A percentile compares a stretch with the other conserved stretches of the same genome.
Evolutionary conservation across 2,797 vertebrate species (phyloP).

Genomic region (Philypnodon macrostomus): DNA sequence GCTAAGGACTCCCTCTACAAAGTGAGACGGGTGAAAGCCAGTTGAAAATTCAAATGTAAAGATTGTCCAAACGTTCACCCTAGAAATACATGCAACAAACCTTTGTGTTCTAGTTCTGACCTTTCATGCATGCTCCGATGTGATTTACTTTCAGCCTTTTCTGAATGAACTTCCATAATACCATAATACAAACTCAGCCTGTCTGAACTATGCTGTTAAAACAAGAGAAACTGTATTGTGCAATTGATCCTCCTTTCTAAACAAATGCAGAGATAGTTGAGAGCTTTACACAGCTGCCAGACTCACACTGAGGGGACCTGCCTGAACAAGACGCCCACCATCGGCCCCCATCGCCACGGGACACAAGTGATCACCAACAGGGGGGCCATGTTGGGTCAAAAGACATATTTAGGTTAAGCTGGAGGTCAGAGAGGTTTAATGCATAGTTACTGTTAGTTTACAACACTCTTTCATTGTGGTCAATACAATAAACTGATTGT

Average conservation of each 20-base stretch:
- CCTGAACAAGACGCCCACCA: slow-evolving; percentile 50
- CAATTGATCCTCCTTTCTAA: slow-evolving; percentile 4
- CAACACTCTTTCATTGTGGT: too few relatives aligned
- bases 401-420: slow-evolving; percentile 22
- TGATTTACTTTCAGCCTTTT: not conserved
- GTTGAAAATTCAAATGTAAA: too few relatives aligned
- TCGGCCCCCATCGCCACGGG: slow-evolving; percentile 30
- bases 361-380: slow-evolving; percentile 29
- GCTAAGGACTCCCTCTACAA: too few relatives aligned
- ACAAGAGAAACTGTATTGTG: slow-evolving; percentile 18
- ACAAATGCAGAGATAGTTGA: slow-evolving; percentile 30
- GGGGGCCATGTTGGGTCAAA: slow-evolving; percentile 44
- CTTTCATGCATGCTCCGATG: not conserved
- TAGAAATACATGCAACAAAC: too few relatives aligned
- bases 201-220: slow-evolving; percentile 1
- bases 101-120: not conserved
- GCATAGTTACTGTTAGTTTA: not conserved
- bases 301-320: slow-evolving; percentile 39
- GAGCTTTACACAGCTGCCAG: slow-evolving; percentile 64
- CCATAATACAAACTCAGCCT: not conserved
- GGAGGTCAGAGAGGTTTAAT: not conserved
- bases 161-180: not conserved
- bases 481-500: too few relatives aligned
- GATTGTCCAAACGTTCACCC: too few relatives aligned
- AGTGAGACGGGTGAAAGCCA: too few relatives aligned